These are phyloP conservation scores for Polypterus bichir DNA, from an alignment of 2,113 vertebrate genomes.

Conservation along the genomic window DNA sequence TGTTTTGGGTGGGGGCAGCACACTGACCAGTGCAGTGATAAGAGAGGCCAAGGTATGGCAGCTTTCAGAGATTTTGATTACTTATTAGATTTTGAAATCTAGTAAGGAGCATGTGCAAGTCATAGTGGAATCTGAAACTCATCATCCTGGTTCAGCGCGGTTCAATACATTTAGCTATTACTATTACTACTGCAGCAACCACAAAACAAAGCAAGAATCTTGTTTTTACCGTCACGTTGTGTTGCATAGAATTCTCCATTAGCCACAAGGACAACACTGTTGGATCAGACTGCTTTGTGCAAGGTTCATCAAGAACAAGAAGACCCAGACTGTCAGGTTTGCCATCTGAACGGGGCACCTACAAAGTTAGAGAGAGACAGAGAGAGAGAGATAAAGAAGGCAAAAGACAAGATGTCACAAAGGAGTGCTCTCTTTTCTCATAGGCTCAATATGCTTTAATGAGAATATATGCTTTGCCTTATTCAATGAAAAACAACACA, in stretches of 20 bases:
- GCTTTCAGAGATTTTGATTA: too few species aligned
- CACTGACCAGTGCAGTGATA: too few species aligned
- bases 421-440: too few species aligned
- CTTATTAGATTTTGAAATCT: background rate
- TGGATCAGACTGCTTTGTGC: conserved; percentile 81
- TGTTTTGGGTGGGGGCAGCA: too few species aligned
- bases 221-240: conserved; percentile 57
- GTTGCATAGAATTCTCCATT: conserved; percentile 81
- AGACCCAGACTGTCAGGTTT: conserved; percentile 73
- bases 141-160: too few species aligned
- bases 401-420: too few species aligned
- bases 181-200: background rate
- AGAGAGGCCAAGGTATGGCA: too few species aligned
- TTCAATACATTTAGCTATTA: background rate
- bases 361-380: conserved; percentile 1
- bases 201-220: background rate
- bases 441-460: too few species aligned
- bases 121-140: too few species aligned
- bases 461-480: too few species aligned
- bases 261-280: conserved; percentile 86
- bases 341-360: conserved; percentile 78
- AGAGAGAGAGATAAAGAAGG: too few species aligned
- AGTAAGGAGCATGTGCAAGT: background rate
- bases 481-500: too few species aligned
- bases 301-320: conserved; percentile 81